phyloP scores from a whole-genome alignment of 2,888 invertebrate genomes.

The Yponomeuta cagnagella region DNA sequence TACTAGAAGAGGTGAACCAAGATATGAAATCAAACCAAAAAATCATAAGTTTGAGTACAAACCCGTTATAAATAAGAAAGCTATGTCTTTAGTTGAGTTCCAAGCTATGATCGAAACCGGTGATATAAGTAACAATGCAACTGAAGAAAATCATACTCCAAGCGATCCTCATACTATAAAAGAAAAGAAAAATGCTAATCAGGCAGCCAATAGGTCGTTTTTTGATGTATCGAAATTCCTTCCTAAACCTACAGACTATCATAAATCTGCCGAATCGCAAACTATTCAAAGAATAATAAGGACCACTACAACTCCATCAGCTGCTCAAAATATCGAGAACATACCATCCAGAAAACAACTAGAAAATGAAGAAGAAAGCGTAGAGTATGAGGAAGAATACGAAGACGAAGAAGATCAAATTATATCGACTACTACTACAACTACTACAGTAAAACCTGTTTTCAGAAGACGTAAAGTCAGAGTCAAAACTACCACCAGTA shows the following conservation, averaged over 20 bases:
- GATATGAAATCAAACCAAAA: slow-evolving; percentile 50
- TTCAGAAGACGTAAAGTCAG: slow-evolving; percentile 30
- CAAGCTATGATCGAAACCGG: slow-evolving; percentile 26
- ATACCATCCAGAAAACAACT: slow-evolving; percentile 13
- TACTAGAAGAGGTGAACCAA: slow-evolving; percentile 57
- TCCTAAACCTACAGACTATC: slow-evolving; percentile 31
- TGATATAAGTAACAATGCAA: neutral
- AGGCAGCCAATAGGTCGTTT: slow-evolving; percentile 26
- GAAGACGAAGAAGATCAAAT: slow-evolving; percentile 40
- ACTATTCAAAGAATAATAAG: slow-evolving; percentile 20
- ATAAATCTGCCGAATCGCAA: slow-evolving; percentile 43
- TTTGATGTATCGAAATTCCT: slow-evolving; percentile 39
- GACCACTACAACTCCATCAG: slow-evolving; percentile 17
- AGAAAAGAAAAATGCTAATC: slow-evolving; percentile 12
- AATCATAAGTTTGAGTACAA: slow-evolving; percentile 56
- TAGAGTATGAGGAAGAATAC: slow-evolving; percentile 42
- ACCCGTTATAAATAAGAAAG: slow-evolving; percentile 49
- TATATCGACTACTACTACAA: slow-evolving; percentile 29
- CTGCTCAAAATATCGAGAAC: neutral
- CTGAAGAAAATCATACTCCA: neutral
- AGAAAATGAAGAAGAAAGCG: slow-evolving; percentile 30
- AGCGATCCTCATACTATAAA: neutral
- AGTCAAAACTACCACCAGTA: slow-evolving; percentile 20
- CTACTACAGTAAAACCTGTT: slow-evolving; percentile 39
- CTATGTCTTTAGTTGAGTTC: slow-evolving; percentile 50